These are phyloP conservation scores for Lissocephala sabroskyi DNA, from an alignment of 2,888 invertebrate genomes.

Conservation along the genomic window DNA sequence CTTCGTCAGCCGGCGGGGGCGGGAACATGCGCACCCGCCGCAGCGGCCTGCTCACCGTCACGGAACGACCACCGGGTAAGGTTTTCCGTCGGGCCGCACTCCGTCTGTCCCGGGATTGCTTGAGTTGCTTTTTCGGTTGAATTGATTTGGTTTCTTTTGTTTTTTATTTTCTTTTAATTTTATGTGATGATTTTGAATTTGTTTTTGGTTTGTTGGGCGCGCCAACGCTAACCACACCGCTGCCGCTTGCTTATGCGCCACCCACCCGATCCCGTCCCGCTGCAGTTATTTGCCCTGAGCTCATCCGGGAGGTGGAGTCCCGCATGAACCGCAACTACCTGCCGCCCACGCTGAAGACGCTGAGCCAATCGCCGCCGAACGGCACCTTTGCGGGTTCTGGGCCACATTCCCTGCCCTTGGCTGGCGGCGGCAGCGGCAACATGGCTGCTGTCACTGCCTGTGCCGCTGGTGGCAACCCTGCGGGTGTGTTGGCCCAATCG, in stretches of 20 bases:
- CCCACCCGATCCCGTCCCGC: not conserved
- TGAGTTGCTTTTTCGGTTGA: slow-evolving; percentile 20
- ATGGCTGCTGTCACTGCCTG: slow-evolving; percentile 10
- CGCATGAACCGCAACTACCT: slow-evolving; percentile 88
- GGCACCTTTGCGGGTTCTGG: slow-evolving; percentile 25
- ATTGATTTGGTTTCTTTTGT: slow-evolving; percentile 35
- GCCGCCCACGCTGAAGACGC: slow-evolving; percentile 77
- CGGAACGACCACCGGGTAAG: slow-evolving; percentile 89
- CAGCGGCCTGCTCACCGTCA: slow-evolving; percentile 88
- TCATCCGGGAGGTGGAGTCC: slow-evolving; percentile 91
- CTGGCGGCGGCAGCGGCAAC: slow-evolving; percentile 26
- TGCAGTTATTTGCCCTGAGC: slow-evolving; percentile 89
- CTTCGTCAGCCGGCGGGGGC: slow-evolving; percentile 39
- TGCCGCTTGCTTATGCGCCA: not conserved
- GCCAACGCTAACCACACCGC: slow-evolving; percentile 24
- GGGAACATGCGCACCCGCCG: slow-evolving; percentile 79
- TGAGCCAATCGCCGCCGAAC: slow-evolving; percentile 66
- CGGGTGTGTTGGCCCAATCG: slow-evolving; percentile 14
- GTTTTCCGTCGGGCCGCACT: slow-evolving; percentile 9
- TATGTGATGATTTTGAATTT: too few relatives aligned
- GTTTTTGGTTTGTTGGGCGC: slow-evolving; percentile 22
- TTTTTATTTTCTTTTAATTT: slow-evolving; percentile 27
- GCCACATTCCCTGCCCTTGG: slow-evolving; percentile 25
- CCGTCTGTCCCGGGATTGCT: too few relatives aligned
- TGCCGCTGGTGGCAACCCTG: slow-evolving; percentile 26